A percentile compares a stretch with the other conserved stretches of the same genome.
These are phyloP conservation scores for Astreopora myriophthalma DNA, from an alignment of 64 coral and sea anemone genomes.

Conservation along the genomic window DNA sequence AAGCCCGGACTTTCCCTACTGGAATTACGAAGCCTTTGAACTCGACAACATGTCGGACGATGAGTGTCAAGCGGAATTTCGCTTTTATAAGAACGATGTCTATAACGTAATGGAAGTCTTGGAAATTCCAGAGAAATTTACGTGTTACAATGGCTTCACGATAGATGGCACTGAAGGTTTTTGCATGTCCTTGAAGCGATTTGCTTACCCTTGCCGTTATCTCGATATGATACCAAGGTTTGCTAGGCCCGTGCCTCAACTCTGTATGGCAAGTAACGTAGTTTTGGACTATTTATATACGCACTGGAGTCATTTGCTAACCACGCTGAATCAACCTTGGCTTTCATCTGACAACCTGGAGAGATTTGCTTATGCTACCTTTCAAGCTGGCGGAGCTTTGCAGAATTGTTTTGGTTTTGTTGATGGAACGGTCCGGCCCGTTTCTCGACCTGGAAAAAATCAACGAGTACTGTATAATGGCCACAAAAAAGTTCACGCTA, in stretches of 20 bases:
- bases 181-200: constrained; percentile 28
- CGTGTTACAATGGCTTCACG: not conserved
- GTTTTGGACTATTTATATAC: constrained; percentile 54
- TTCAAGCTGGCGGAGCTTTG: not conserved
- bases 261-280: constrained; percentile 18
- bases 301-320: constrained; percentile 33
- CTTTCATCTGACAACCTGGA: not conserved
- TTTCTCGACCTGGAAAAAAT: not conserved
- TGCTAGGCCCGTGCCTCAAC: constrained; percentile 18
- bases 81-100: constrained; percentile 14
- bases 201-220: constrained; percentile 54
- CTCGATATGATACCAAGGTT: constrained; percentile 47
- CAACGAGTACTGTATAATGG: not conserved
- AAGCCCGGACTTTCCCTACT: constrained; percentile 13
- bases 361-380: not conserved
- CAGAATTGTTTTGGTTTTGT: not conserved
- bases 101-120: not conserved
- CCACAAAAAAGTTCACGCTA: not conserved
- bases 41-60: constrained; percentile 17
- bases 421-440: not conserved
- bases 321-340: constrained; percentile 42
- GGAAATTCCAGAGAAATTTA: not conserved
- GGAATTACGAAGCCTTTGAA: not conserved
- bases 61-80: constrained; percentile 45
- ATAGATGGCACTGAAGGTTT: constrained; percentile 20